Evolutionary conservation across 1,140 invertebrate genomes (phyloP).

Genomic region (Gryon sp.): DNA sequence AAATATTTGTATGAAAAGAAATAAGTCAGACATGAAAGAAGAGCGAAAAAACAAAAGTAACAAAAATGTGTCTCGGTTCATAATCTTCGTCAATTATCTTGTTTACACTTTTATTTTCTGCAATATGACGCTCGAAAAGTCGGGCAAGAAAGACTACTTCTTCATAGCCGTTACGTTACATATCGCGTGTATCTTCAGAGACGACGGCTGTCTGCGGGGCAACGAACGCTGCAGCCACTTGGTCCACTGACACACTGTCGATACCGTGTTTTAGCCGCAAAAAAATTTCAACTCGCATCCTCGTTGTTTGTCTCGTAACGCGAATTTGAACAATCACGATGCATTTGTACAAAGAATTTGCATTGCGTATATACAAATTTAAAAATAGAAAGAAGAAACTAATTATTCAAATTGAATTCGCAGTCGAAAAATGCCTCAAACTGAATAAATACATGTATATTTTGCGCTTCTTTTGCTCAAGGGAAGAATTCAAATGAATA

Average conservation of each 20-base stretch:
- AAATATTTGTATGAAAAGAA: too few species aligned
- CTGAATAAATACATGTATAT: slow-evolving; percentile 4
- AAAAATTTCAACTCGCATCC: slow-evolving; percentile 23
- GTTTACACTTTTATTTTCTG: slow-evolving; percentile 57
- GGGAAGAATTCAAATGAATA: slow-evolving; percentile 12
- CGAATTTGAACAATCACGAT: too few species aligned
- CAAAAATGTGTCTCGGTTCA: too few species aligned
- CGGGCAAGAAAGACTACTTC: slow-evolving; percentile 14
- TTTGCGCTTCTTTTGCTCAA: slow-evolving; percentile 3
- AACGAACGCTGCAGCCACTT: slow-evolving; percentile 44
- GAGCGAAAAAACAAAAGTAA: too few species aligned
- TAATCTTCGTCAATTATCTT: too few species aligned
- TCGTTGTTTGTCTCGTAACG: too few species aligned
- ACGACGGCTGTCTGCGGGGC: slow-evolving; percentile 37
- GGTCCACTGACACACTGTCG: slow-evolving; percentile 58
- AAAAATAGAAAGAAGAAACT: neutral
- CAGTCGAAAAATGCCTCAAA: neutral
- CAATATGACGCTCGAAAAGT: slow-evolving; percentile 41
- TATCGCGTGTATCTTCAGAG: slow-evolving; percentile 35
- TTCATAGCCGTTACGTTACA: slow-evolving; percentile 28
- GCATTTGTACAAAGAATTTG: slow-evolving; percentile 15
- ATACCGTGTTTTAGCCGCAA: slow-evolving; percentile 5
- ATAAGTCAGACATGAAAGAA: too few species aligned
- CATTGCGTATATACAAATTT: neutral
- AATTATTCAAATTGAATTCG: slow-evolving; percentile 15